Percentiles rank a stretch among this genome's conserved stretches.
Evolutionary conservation across 2,888 invertebrate species (phyloP).

Genomic region (Pomacea canaliculata): DNA sequence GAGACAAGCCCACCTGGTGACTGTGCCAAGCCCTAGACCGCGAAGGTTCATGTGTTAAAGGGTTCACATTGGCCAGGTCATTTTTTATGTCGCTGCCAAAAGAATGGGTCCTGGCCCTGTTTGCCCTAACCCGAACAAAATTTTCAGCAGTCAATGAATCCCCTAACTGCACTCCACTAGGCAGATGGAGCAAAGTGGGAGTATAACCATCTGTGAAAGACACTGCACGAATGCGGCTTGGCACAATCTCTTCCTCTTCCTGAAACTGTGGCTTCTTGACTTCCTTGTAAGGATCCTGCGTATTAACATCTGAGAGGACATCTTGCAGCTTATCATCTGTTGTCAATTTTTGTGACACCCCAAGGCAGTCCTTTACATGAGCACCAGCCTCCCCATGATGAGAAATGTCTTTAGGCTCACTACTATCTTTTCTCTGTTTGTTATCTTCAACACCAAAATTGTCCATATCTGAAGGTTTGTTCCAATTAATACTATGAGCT

Average conservation of each 20-base stretch:
- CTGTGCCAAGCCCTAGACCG: slow-evolving; percentile 5
- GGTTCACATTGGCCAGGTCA: background rate
- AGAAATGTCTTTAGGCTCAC: background rate
- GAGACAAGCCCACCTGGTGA: background rate
- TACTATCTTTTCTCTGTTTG: background rate
- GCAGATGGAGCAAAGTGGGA: slow-evolving; percentile 18
- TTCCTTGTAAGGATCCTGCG: background rate
- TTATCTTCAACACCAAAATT: background rate
- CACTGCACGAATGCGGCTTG: slow-evolving; percentile 7
- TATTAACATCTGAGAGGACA: no score
- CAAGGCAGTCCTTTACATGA: no score
- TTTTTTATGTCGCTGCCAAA: slow-evolving; percentile 11
- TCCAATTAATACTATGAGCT: background rate
- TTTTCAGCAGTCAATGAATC: slow-evolving; percentile 16
- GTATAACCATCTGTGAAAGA: slow-evolving; percentile 24
- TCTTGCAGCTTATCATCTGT: no score
- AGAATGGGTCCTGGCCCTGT: slow-evolving; percentile 15
- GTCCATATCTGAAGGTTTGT: background rate
- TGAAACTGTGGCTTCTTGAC: background rate
- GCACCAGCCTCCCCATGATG: background rate
- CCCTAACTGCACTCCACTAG: background rate
- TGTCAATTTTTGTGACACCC: no score
- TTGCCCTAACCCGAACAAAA: background rate
- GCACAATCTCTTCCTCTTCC: background rate
- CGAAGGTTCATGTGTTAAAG: slow-evolving; percentile 18